Conservation (phyloP, 1,140 invertebrate species). For the Phortica variegata region DNA sequence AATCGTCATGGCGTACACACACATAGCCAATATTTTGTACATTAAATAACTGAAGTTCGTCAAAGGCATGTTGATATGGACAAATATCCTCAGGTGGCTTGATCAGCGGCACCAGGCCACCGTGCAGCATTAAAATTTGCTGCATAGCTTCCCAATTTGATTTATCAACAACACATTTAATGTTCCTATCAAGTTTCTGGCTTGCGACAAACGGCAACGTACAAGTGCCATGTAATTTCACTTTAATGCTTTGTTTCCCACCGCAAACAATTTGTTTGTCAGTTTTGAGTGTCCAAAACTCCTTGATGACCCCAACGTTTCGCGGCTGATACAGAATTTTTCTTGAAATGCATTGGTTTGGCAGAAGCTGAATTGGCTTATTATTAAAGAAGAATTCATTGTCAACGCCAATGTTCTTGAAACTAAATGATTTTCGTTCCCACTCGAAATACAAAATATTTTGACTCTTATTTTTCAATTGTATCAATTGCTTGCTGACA, state of each 20-base stretch:
- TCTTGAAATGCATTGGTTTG: conserved; percentile 19
- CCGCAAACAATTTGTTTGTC: no score
- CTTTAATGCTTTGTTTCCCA: no score
- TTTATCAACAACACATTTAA: no score
- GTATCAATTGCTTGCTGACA: conserved; percentile 16
- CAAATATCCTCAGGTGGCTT: conserved; percentile 15
- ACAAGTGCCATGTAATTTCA: no score
- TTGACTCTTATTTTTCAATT: conserved; percentile 34
- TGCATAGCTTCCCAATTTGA: no score
- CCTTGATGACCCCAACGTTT: conserved; percentile 26
- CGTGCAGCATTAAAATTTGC: no score
- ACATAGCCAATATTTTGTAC: conserved; percentile 26
- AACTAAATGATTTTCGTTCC: conserved; percentile 21
- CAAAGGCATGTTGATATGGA: conserved; percentile 33
- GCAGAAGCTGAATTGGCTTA: conserved; percentile 26
- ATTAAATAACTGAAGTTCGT: conserved; percentile 38
- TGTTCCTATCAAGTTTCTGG: no score
- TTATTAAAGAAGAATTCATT: conserved; percentile 40
- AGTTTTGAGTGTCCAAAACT: no score
- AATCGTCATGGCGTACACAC: conserved; percentile 34
- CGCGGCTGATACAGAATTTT: conserved; percentile 40
- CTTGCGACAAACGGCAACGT: no score
- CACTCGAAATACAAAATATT: conserved; percentile 34
- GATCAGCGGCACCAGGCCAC: conserved; percentile 24
- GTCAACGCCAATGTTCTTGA: no score